These are phyloP conservation scores for Perizoma affinitatum DNA, from an alignment of 2,888 invertebrate species.

Conservation along the genomic window DNA sequence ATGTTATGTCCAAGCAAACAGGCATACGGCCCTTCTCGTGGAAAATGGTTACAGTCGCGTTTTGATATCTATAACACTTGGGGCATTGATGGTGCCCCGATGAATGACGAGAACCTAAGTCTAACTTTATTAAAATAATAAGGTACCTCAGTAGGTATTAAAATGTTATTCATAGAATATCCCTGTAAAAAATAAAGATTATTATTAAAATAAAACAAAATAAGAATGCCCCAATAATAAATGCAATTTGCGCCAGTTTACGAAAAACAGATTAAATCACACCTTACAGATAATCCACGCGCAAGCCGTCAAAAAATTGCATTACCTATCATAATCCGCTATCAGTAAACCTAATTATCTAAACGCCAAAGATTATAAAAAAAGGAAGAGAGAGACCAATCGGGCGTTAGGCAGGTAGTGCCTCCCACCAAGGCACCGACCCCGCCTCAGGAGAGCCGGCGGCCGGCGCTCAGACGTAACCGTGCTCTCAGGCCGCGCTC, in stretches of 20 bases:
- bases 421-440: constrained; percentile 73
- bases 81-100: no score
- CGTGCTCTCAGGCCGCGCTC: constrained; percentile 74
- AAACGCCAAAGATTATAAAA: constrained; percentile 46
- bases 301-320: constrained; percentile 33
- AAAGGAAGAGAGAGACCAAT: constrained; percentile 66
- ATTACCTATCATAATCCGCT: constrained; percentile 34
- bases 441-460: constrained; percentile 65
- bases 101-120: no score
- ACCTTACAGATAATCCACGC: constrained; percentile 19
- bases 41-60: no score
- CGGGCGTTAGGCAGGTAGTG: constrained; percentile 70
- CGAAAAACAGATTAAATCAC: constrained; percentile 20
- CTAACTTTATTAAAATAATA: no score
- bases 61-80: no score
- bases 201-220: no score
- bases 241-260: constrained; percentile 14
- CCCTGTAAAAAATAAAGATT: no score
- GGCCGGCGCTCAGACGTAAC: constrained; percentile 62
- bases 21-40: no score
- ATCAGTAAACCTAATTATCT: constrained; percentile 63
- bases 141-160: no score
- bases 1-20: no score
- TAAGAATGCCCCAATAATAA: neutral
- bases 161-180: no score